Percentiles rank a stretch among this genome's conserved stretches.
Evolutionary conservation across 2,113 vertebrate species (phyloP).

Genomic region (Podarcis raffonei): DNA sequence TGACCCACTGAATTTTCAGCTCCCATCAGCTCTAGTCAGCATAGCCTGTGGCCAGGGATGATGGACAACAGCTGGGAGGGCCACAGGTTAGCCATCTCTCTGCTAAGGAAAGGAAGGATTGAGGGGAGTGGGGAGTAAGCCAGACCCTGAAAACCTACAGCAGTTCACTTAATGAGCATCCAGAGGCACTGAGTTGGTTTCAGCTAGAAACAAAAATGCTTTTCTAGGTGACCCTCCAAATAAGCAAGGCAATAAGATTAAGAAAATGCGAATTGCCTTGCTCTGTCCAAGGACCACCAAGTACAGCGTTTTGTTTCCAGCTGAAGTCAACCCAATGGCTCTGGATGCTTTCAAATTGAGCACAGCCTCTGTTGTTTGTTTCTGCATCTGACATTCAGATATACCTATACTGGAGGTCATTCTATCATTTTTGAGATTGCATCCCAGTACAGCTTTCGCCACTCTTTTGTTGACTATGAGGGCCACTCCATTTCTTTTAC

Average conservation of each 20-base stretch:
- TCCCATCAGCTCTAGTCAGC: background rate
- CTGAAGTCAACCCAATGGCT: background rate
- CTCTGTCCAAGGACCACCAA: background rate
- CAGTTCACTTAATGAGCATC: background rate
- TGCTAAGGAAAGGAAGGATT: background rate
- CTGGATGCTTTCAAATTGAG: background rate
- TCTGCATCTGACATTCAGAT: background rate
- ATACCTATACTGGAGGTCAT: too few relatives aligned
- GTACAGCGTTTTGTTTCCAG: background rate
- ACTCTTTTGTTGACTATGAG: too few relatives aligned
- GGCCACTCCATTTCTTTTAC: too few relatives aligned
- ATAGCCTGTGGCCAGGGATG: background rate
- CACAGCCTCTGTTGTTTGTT: background rate
- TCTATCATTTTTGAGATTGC: too few relatives aligned
- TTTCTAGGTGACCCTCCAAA: too few relatives aligned
- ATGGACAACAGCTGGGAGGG: background rate
- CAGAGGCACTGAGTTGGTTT: background rate
- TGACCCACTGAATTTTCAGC: background rate
- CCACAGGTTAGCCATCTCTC: background rate
- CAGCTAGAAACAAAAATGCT: background rate
- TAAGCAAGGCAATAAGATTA: too few relatives aligned
- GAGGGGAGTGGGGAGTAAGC: background rate
- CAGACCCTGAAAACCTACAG: background rate
- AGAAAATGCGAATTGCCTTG: background rate
- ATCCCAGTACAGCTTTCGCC: too few relatives aligned